Evolutionary conservation across 2,888 invertebrate species (phyloP).

Genomic region (Cryptophagus acutangulus): DNA sequence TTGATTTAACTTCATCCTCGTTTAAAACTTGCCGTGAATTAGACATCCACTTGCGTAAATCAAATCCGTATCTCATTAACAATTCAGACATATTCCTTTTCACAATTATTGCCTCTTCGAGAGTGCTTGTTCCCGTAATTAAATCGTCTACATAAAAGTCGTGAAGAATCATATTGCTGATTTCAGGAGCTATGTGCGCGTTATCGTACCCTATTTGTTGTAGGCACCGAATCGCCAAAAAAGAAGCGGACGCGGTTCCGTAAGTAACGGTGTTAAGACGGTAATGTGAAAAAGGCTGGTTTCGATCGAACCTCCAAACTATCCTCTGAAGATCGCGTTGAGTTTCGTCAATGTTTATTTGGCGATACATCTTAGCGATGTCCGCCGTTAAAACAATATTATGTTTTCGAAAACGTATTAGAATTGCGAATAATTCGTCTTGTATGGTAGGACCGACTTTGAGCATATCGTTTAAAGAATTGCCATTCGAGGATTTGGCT

Average conservation of each 20-base stretch:
- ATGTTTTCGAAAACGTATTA: conserved; percentile 12
- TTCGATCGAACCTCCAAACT: conserved; percentile 15
- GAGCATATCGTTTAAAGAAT: conserved; percentile 18
- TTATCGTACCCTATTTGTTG: conserved; percentile 13
- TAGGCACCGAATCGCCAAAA: conserved; percentile 21
- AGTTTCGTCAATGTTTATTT: conserved; percentile 7
- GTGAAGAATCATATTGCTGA: not conserved
- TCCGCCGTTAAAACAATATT: conserved; percentile 12
- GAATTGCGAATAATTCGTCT: conserved; percentile 15
- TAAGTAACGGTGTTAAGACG: conserved; percentile 23
- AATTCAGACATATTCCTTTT: not conserved
- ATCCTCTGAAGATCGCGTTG: conserved; percentile 15
- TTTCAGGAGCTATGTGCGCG: not conserved
- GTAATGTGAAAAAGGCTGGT: conserved; percentile 9
- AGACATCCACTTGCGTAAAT: not conserved
- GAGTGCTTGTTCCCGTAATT: not conserved
- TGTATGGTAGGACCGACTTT: conserved; percentile 19
- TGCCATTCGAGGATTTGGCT: conserved; percentile 13
- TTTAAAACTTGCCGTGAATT: conserved; percentile 13
- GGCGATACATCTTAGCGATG: conserved; percentile 18
- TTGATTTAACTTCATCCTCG: conserved; percentile 10
- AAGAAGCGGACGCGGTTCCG: conserved; percentile 24
- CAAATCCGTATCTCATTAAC: not conserved
- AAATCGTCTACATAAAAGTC: conserved; percentile 7
- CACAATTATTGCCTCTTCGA: not conserved